These are phyloP conservation scores for Diplodus puntazzo DNA, from an alignment of 2,797 vertebrate species.

Conservation along the genomic window DNA sequence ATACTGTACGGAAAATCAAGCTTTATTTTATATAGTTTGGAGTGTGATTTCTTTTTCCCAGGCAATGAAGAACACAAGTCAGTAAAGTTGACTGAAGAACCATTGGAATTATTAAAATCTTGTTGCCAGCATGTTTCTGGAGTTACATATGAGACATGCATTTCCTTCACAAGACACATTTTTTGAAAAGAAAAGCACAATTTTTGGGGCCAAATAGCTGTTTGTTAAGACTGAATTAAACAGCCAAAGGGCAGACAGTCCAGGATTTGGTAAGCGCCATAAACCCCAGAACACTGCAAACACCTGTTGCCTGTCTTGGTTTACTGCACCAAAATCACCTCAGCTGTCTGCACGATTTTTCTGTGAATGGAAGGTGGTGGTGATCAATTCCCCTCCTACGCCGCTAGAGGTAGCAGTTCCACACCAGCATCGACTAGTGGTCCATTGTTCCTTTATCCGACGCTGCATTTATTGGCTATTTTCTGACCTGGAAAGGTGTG, in stretches of 20 bases:
- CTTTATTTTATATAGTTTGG: slow-evolving; percentile 10
- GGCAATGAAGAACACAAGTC: slow-evolving; percentile 43
- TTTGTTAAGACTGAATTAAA: slow-evolving; percentile 40
- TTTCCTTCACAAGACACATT: slow-evolving; percentile 12
- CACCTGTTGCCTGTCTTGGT: slow-evolving; percentile 57
- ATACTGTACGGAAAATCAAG: slow-evolving; percentile 43
- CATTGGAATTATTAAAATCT: slow-evolving; percentile 27
- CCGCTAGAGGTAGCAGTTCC: slow-evolving; percentile 73
- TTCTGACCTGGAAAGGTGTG: background rate
- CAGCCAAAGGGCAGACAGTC: slow-evolving; percentile 36
- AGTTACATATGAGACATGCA: background rate
- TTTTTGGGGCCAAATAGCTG: slow-evolving; percentile 20
- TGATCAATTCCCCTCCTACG: slow-evolving; percentile 21
- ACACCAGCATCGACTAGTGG: slow-evolving; percentile 19
- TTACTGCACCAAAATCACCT: slow-evolving; percentile 60
- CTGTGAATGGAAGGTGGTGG: slow-evolving; percentile 34
- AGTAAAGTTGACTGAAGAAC: slow-evolving; percentile 49
- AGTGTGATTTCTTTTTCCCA: slow-evolving; percentile 3
- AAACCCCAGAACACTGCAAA: slow-evolving; percentile 47
- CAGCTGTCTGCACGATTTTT: slow-evolving; percentile 48
- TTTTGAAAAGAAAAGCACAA: slow-evolving; percentile 8
- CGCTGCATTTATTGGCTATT: slow-evolving; percentile 34
- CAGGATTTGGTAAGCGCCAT: slow-evolving; percentile 49
- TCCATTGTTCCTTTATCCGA: slow-evolving; percentile 48
- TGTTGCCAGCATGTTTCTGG: slow-evolving; percentile 7